Evolutionary conservation across 2,888 invertebrate genomes (phyloP).

Genomic region (Morpho deidamia): DNA sequence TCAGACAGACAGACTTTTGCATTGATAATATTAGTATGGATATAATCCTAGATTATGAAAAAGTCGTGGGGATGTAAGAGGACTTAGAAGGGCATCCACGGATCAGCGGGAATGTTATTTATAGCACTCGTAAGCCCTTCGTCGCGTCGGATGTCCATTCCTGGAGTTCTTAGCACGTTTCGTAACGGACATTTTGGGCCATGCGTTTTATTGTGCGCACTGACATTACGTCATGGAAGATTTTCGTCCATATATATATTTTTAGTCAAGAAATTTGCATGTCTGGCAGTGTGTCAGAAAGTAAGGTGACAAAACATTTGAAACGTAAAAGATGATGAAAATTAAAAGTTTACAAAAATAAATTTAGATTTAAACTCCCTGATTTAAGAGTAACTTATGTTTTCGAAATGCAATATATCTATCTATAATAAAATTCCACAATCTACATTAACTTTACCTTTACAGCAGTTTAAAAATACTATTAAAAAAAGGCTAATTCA

Average conservation of each 20-base stretch:
- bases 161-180: constrained; percentile 22
- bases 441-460: too few relatives aligned
- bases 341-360: too few relatives aligned
- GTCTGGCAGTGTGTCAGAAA: neutral
- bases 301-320: too few relatives aligned
- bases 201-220: constrained; percentile 1
- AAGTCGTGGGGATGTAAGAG: constrained; percentile 14
- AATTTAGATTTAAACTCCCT: too few relatives aligned
- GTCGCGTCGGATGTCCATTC: constrained; percentile 25
- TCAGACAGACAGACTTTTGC: too few relatives aligned
- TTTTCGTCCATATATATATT: neutral
- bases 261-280: neutral
- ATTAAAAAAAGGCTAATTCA: too few relatives aligned
- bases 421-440: too few relatives aligned
- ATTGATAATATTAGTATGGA: too few relatives aligned
- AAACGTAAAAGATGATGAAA: too few relatives aligned
- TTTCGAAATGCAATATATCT: too few relatives aligned
- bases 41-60: neutral
- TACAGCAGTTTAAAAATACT: too few relatives aligned
- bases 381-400: too few relatives aligned
- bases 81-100: constrained; percentile 18
- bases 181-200: constrained; percentile 16
- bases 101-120: constrained; percentile 25
- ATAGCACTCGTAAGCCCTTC: constrained; percentile 25
- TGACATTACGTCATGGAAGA: neutral